Percentiles rank a stretch among this genome's conserved stretches.
Conservation (phyloP, 2,888 invertebrate genomes). For the Scotopteryx bipunctaria region DNA sequence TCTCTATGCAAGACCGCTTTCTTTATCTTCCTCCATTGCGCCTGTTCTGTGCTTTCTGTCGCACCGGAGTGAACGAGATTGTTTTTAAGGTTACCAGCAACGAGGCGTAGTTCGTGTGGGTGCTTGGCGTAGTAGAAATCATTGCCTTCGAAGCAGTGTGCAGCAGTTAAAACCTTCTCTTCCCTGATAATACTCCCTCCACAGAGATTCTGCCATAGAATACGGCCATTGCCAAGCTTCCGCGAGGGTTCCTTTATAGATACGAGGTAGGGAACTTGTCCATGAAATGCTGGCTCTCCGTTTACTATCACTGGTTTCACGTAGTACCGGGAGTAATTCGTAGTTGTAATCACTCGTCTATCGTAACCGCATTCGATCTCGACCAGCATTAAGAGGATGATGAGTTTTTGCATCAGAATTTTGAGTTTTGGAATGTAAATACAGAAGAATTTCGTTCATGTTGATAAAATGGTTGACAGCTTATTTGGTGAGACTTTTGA, state of each 20-base stretch:
- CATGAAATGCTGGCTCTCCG: constrained; percentile 46
- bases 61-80: constrained; percentile 44
- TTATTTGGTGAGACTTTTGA: not conserved
- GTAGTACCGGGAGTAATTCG: constrained; percentile 52
- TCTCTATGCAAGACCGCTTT: constrained; percentile 36
- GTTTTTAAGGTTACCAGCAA: constrained; percentile 54
- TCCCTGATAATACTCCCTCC: constrained; percentile 62
- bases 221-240: constrained; percentile 16
- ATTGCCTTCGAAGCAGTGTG: constrained; percentile 65
- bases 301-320: constrained; percentile 55
- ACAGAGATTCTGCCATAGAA: constrained; percentile 58
- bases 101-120: constrained; percentile 44
- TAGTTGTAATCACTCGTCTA: constrained; percentile 54
- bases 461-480: not conserved
- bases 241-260: constrained; percentile 55
- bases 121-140: constrained; percentile 48
- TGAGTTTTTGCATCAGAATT: constrained; percentile 46
- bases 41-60: constrained; percentile 36
- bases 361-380: constrained; percentile 42
- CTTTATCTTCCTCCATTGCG: constrained; percentile 45
- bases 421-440: constrained; percentile 17
- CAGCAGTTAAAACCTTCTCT: constrained; percentile 57
- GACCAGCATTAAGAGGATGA: constrained; percentile 31
- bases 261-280: constrained; percentile 59
- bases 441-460: constrained; percentile 17